A percentile compares a stretch with the other conserved stretches of the same genome.
Conservation (phyloP, 53 echinoderm and acorn worm genomes). For the Patiria pectinifera region DNA sequence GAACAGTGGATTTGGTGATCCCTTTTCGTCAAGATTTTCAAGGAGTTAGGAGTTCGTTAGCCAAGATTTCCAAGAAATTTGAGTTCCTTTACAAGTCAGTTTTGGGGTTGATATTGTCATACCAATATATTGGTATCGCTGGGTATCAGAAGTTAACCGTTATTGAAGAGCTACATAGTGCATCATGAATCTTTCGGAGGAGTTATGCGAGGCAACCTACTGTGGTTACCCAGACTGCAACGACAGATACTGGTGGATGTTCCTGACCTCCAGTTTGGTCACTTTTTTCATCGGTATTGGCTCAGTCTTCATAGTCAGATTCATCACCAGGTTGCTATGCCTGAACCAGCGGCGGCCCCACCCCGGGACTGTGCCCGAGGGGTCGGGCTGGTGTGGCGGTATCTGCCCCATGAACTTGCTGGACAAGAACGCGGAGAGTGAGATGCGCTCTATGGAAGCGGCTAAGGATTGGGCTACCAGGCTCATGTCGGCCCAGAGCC, state of each 20-base stretch:
- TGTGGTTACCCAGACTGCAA: slow-evolving; percentile 25
- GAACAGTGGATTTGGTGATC: no score
- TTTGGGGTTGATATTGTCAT: no score
- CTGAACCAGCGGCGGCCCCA: slow-evolving; percentile 40
- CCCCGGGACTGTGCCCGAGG: neutral
- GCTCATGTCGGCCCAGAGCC: slow-evolving; percentile 55
- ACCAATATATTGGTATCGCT: neutral
- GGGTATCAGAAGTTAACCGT: neutral
- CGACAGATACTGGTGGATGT: slow-evolving; percentile 36
- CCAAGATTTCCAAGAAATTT: no score
- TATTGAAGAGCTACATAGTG: neutral
- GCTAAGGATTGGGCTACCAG: slow-evolving; percentile 45
- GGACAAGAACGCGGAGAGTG: slow-evolving; percentile 49
- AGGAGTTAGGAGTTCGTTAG: no score
- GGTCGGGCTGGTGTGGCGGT: neutral
- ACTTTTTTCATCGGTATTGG: slow-evolving; percentile 7
- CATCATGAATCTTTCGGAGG: slow-evolving; percentile 12
- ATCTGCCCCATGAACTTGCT: slow-evolving; percentile 25
- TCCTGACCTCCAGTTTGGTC: slow-evolving; percentile 30
- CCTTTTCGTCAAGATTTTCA: no score
- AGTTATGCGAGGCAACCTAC: slow-evolving; percentile 33
- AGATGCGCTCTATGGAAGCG: slow-evolving; percentile 40
- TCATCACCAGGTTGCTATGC: slow-evolving; percentile 36
- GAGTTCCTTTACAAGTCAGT: no score
- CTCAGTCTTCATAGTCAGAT: slow-evolving; percentile 38